Conservation (phyloP, 2,113 vertebrate genomes). For the Conger conger region DNA sequence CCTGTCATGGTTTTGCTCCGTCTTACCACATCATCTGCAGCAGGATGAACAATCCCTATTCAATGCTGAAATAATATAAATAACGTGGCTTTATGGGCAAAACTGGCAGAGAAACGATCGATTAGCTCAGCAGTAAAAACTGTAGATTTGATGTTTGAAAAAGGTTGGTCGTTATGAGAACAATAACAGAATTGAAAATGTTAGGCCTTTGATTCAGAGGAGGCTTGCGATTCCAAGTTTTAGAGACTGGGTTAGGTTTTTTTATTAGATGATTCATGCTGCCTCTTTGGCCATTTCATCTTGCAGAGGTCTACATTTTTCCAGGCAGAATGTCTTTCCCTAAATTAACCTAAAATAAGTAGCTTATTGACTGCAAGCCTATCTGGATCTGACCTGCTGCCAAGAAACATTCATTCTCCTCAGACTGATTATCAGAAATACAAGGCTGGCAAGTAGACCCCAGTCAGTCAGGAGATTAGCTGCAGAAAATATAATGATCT, state of each 20-base stretch:
- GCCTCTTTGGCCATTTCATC: background rate
- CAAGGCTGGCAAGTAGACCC: background rate
- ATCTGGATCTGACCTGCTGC: background rate
- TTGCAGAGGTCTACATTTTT: background rate
- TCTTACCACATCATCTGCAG: too few relatives aligned
- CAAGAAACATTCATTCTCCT: conserved; percentile 1
- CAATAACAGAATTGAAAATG: background rate
- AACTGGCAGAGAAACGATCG: background rate
- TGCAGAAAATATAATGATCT: conserved; percentile 10
- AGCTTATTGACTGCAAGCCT: background rate
- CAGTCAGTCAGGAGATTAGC: conserved; percentile 7
- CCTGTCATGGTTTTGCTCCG: too few relatives aligned
- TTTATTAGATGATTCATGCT: background rate
- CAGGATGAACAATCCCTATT: background rate
- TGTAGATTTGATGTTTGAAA: too few relatives aligned
- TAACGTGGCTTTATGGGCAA: background rate
- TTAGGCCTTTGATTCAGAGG: background rate
- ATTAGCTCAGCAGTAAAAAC: background rate
- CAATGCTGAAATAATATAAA: background rate
- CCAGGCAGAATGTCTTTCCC: background rate
- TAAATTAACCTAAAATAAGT: background rate
- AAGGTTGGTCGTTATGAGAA: background rate
- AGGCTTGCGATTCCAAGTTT: background rate
- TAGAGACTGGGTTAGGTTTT: background rate
- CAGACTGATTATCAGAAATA: conserved; percentile 5